Conservation (phyloP, 2,797 vertebrate genomes). For the Naso thynnoides region DNA sequence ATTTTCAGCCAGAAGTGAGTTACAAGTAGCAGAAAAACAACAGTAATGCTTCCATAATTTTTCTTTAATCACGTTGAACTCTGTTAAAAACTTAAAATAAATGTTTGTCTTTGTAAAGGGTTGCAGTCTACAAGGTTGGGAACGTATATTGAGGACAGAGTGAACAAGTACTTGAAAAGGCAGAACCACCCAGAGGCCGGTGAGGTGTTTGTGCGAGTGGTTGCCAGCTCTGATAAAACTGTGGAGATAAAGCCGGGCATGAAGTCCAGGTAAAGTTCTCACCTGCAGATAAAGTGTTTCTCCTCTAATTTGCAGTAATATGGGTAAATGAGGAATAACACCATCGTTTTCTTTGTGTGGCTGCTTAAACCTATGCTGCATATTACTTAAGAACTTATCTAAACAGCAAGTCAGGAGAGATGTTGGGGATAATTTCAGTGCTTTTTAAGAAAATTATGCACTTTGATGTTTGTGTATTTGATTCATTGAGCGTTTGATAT, state of each 20-base stretch:
- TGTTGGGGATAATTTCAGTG: background rate
- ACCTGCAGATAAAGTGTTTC: background rate
- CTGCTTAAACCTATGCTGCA: background rate
- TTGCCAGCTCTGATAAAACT: conserved; percentile 98
- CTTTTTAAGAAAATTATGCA: background rate
- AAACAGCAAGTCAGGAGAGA: background rate
- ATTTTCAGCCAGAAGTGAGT: conserved; percentile 97
- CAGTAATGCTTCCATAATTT: background rate
- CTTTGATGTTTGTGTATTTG: background rate
- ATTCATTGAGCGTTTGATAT: background rate
- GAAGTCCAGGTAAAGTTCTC: conserved; percentile 92
- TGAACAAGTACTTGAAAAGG: conserved; percentile 98
- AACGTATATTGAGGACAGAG: conserved; percentile 95
- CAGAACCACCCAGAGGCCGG: conserved; percentile 98
- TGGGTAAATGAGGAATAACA: background rate
- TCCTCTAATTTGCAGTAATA: background rate
- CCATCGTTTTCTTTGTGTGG: background rate
- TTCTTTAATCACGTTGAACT: background rate
- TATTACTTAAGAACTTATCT: background rate
- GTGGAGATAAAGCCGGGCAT: conserved; percentile 99
- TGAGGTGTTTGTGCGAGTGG: conserved; percentile 97
- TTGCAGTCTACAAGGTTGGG: conserved; percentile 94
- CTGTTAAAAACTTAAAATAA: background rate
- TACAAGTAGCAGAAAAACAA: background rate
- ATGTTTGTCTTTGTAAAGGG: conserved; percentile 78